Base-by-base conservation (phyloP, 2,888 invertebrate species). In the Nephrotoma flavescens region DNA sequence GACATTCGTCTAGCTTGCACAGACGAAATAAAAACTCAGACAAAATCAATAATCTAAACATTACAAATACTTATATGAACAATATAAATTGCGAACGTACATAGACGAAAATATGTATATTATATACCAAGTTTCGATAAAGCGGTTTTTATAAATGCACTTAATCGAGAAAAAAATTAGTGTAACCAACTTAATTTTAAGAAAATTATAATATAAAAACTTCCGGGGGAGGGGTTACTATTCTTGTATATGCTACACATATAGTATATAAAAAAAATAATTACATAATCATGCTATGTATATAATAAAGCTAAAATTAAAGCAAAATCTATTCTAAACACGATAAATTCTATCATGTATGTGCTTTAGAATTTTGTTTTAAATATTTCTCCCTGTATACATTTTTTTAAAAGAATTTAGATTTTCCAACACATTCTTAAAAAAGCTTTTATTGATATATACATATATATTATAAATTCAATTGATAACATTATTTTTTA, bases 31-130 rank as follows among this genome's bases (percentile, higher is more conserved):
- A 42, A 83, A 84, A 84, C 85, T 44, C 85, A 85, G 85, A 85
- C 85, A 85, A 85, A 85, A 85, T 85, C 85, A 45, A 85, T 85
- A 85, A 15, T 45, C 44, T 85, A 44, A 71, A 71, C 71, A 71
- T 71, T 71, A 71, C 31, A 71, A 71, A 31, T 71, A 71, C 31
- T 71, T 71, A 31, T 31, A 31, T 47, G 31, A 31, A 31, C 31
- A 31, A 9, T 47, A 15, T 31, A 71, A 6, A 52, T 52, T n/a
- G 31, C 71, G 31, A 31, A 71, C 1, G 71, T 71, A 71, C 9
- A 31, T 71, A 71, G 31, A 71, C 31, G 52, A 52, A 52, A 71
- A 19, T 71, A 71, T 71, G 31, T 52, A 15, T 31, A 57, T 57
- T 57, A 71, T 4, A 71, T 31, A 31, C 31, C 2, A 19, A 31